phyloP scores from a whole-genome alignment of 2,797 vertebrate genomes.

The Enteromius unitaeniatus region DNA sequence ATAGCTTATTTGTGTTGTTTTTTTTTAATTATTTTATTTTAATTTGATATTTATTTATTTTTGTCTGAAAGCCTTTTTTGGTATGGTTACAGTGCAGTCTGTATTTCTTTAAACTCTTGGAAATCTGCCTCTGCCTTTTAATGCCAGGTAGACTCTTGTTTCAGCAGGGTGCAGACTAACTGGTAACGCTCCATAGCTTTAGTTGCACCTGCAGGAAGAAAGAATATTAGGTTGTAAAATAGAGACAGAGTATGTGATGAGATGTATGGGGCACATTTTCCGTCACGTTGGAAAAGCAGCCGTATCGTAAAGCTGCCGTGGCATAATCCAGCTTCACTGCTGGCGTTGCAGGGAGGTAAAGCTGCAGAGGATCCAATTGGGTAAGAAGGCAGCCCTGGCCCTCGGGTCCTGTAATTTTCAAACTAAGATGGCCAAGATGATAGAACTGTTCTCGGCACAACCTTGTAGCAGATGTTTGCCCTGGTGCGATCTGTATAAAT shows the following conservation, averaged over 20 bases:
- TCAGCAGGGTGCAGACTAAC: constrained; percentile 3
- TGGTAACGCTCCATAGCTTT: constrained; percentile 27
- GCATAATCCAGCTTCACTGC: constrained; percentile 7
- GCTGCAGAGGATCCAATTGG: constrained; percentile 33
- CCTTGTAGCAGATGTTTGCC: constrained; percentile 83
- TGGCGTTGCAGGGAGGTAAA: constrained; percentile 11
- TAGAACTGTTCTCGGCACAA: constrained; percentile 70
- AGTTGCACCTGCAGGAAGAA: constrained; percentile 36
- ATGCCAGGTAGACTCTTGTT: constrained; percentile 24
- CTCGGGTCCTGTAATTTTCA: constrained; percentile 75
- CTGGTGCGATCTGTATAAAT: constrained; percentile 74
- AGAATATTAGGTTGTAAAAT: constrained; percentile 15
- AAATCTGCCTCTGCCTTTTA: neutral
- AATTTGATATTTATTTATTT: neutral
- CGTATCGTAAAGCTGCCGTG: constrained; percentile 6
- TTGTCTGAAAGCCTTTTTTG: neutral
- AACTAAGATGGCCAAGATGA: constrained; percentile 70
- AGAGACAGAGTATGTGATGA: neutral
- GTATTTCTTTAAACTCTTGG: constrained; percentile 13
- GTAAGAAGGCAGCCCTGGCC: constrained; percentile 53
- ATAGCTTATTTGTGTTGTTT: neutral
- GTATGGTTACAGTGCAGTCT: neutral
- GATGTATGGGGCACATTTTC: constrained; percentile 30
- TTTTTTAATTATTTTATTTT: neutral
- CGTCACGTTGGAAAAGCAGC: constrained; percentile 1